phyloP scores from a whole-genome alignment of 2,888 invertebrate species.

The Pyrocoelia pectoralis region DNA sequence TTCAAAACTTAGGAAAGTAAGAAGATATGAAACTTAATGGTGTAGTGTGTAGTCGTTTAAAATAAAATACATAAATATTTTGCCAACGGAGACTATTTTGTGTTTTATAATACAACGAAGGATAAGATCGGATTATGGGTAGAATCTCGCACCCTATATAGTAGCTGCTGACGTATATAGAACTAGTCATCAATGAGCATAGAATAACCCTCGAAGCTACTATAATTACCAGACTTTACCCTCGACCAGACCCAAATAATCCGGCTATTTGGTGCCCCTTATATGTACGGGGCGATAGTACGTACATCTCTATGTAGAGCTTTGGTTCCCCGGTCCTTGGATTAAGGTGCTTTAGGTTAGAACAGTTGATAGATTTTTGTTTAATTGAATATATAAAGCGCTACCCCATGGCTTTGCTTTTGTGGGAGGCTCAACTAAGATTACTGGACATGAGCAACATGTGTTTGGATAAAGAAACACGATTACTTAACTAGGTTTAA shows the following conservation, averaged over 20 bases:
- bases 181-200: slow-evolving; percentile 57
- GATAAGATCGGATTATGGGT: slow-evolving; percentile 57
- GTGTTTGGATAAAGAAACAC: slow-evolving; percentile 56
- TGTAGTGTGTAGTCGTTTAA: no score
- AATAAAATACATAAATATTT: slow-evolving; percentile 18
- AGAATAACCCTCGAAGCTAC: slow-evolving; percentile 57
- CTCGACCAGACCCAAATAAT: slow-evolving; percentile 53
- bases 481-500: slow-evolving; percentile 45
- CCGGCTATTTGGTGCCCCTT: slow-evolving; percentile 54
- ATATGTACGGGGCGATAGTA: slow-evolving; percentile 43
- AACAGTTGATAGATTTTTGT: slow-evolving; percentile 70
- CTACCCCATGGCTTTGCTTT: slow-evolving; percentile 53
- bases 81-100: slow-evolving; percentile 29
- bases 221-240: slow-evolving; percentile 58
- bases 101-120: slow-evolving; percentile 51
- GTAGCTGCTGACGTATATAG: slow-evolving; percentile 44
- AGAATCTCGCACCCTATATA: slow-evolving; percentile 39
- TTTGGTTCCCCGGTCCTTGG: slow-evolving; percentile 50
- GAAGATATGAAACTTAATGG: no score
- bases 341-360: slow-evolving; percentile 61
- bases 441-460: slow-evolving; percentile 59
- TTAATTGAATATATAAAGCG: slow-evolving; percentile 77
- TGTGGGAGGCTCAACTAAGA: slow-evolving; percentile 55
- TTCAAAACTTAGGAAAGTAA: no score
- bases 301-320: slow-evolving; percentile 45